phyloP scores from a whole-genome alignment of 2,888 invertebrate genomes.

The Dolomedes plantarius region DNA sequence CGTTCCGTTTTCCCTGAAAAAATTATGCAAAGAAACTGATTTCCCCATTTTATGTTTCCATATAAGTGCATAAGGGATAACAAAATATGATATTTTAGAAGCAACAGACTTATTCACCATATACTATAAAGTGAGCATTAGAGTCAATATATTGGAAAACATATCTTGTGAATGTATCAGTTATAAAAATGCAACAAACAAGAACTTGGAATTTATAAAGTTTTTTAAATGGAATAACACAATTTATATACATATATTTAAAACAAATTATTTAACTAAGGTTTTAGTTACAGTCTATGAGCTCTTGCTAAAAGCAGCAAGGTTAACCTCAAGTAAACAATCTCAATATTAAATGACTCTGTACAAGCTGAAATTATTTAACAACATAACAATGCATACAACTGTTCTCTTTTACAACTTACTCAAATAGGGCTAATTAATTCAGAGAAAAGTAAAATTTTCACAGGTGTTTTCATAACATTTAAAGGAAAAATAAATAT shows the following conservation, averaged over 20 bases:
- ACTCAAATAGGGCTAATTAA: not conserved
- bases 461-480: not conserved
- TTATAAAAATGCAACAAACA: too few relatives aligned
- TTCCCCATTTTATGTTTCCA: too few relatives aligned
- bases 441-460: not conserved
- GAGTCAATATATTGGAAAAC: too few relatives aligned
- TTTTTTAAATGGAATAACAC: conserved; percentile 6
- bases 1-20: too few relatives aligned
- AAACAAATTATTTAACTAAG: not conserved
- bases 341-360: not conserved
- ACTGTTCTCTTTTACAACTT: not conserved
- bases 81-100: too few relatives aligned
- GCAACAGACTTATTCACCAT: too few relatives aligned
- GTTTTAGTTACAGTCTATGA: not conserved
- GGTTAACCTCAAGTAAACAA: not conserved
- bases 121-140: too few relatives aligned
- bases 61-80: too few relatives aligned
- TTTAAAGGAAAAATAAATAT: too few relatives aligned
- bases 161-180: too few relatives aligned
- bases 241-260: conserved; percentile 1
- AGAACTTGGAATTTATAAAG: conserved; percentile 10
- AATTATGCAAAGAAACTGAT: too few relatives aligned
- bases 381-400: conserved; percentile 12
- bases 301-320: not conserved
- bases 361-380: conserved; percentile 2